These are phyloP conservation scores for Habropoda laboriosa DNA, from an alignment of 1,140 invertebrate genomes.

Conservation along the genomic window DNA sequence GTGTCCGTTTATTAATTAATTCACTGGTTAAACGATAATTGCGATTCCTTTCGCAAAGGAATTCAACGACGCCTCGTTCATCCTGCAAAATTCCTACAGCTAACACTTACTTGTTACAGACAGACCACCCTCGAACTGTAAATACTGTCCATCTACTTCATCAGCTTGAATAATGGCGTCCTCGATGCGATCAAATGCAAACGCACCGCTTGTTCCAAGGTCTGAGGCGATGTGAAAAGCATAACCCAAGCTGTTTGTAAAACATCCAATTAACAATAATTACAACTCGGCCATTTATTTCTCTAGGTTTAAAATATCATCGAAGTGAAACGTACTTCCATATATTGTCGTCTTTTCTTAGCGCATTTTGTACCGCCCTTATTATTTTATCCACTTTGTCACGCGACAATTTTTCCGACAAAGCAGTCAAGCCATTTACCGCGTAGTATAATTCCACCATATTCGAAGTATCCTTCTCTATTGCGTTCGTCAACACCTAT, in stretches of 20 bases:
- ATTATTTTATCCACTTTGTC: conserved; percentile 83
- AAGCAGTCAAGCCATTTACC: conserved; percentile 72
- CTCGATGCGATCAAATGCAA: conserved; percentile 91
- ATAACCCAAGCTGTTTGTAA: conserved; percentile 88
- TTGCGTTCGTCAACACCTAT: conserved; percentile 73
- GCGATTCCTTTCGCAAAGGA: no score
- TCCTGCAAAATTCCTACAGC: no score
- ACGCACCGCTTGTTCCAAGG: conserved; percentile 84
- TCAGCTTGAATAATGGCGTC: conserved; percentile 96
- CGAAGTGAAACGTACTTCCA: conserved; percentile 82
- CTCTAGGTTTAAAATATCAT: background rate
- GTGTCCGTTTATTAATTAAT: no score
- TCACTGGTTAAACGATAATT: background rate
- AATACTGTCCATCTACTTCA: conserved; percentile 93
- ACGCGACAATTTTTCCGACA: conserved; percentile 78
- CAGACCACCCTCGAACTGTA: conserved; percentile 96
- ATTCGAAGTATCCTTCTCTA: conserved; percentile 80
- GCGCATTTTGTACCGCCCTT: conserved; percentile 85
- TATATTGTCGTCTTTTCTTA: conserved; percentile 90
- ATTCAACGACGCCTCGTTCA: no score
- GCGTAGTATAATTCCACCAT: conserved; percentile 81
- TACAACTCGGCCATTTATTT: background rate
- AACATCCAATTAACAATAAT: conserved; percentile 26
- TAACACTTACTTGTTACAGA: conserved; percentile 80
- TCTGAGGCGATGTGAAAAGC: conserved; percentile 90